These are phyloP conservation scores for Zaprionus inermis DNA, from an alignment of 1,140 invertebrate genomes.

Conservation along the genomic window DNA sequence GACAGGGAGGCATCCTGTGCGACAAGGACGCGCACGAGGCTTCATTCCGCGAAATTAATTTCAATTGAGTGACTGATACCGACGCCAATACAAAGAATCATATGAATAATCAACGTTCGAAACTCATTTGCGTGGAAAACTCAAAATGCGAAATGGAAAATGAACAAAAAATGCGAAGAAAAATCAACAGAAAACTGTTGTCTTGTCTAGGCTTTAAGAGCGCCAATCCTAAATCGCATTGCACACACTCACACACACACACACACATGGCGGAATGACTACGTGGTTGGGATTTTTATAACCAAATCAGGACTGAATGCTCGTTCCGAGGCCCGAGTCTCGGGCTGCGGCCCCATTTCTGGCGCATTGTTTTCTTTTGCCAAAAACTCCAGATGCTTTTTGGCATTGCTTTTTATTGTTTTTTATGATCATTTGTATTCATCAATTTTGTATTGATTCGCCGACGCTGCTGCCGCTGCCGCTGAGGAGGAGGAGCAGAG, in stretches of 20 bases:
- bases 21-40: constrained; percentile 17
- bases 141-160: constrained; percentile 12
- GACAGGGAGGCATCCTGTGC: constrained; percentile 39
- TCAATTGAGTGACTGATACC: constrained; percentile 70
- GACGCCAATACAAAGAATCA: constrained; percentile 35
- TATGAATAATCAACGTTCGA: constrained; percentile 64
- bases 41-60: constrained; percentile 79
- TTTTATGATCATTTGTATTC: constrained; percentile 83
- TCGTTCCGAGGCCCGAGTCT: not conserved
- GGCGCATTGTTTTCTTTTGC: constrained; percentile 44
- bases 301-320: constrained; percentile 72
- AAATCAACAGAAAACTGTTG: constrained; percentile 4
- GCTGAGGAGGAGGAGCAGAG: too few species aligned
- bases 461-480: constrained; percentile 10
- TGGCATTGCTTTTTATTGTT: constrained; percentile 82
- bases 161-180: not conserved
- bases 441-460: constrained; percentile 82
- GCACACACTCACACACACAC: constrained; percentile 11
- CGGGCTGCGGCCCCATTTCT: constrained; percentile 44
- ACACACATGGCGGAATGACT: constrained; percentile 26
- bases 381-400: constrained; percentile 55
- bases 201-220: constrained; percentile 26
- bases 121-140: constrained; percentile 66
- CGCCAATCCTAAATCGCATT: constrained; percentile 27
- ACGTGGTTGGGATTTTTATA: constrained; percentile 79